phyloP scores from a whole-genome alignment of 2,113 vertebrate species.

The Formicarius rufipectus region DNA sequence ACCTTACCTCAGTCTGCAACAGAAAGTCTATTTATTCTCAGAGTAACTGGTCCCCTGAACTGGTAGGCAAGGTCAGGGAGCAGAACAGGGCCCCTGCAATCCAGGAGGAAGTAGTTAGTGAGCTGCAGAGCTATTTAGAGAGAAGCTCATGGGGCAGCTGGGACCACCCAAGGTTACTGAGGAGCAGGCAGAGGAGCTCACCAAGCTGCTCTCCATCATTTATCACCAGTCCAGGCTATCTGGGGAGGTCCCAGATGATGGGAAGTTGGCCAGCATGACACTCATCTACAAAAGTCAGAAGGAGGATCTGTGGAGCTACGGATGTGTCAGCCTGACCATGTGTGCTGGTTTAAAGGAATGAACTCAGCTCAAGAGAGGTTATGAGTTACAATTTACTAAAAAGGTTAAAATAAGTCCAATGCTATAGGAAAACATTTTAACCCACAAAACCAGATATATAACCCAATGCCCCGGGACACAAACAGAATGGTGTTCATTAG shows the following conservation, averaged over 20 bases:
- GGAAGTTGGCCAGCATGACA: not conserved
- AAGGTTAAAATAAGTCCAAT: too few relatives aligned
- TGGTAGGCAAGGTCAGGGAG: not conserved
- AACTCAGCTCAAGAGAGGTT: too few relatives aligned
- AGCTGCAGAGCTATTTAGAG: not conserved
- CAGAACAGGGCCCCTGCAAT: not conserved
- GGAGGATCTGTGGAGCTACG: not conserved
- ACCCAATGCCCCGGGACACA: too few relatives aligned
- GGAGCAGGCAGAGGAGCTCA: not conserved
- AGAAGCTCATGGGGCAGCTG: not conserved
- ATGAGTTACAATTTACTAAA: too few relatives aligned
- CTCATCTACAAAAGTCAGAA: not conserved
- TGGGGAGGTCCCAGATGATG: not conserved
- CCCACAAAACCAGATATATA: too few relatives aligned
- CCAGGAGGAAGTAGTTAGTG: not conserved
- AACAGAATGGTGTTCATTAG: too few relatives aligned
- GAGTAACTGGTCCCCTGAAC: not conserved
- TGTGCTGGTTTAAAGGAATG: too few relatives aligned
- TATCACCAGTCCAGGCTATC: not conserved
- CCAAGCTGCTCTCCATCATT: not conserved
- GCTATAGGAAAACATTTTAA: too few relatives aligned
- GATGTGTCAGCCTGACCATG: too few relatives aligned
- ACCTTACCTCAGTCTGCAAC: not conserved
- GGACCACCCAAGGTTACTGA: not conserved
- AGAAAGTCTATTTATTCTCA: not conserved